These are phyloP conservation scores for Venustaconcha ellipsiformis DNA, from an alignment of 1,140 invertebrate species.

Conservation along the genomic window DNA sequence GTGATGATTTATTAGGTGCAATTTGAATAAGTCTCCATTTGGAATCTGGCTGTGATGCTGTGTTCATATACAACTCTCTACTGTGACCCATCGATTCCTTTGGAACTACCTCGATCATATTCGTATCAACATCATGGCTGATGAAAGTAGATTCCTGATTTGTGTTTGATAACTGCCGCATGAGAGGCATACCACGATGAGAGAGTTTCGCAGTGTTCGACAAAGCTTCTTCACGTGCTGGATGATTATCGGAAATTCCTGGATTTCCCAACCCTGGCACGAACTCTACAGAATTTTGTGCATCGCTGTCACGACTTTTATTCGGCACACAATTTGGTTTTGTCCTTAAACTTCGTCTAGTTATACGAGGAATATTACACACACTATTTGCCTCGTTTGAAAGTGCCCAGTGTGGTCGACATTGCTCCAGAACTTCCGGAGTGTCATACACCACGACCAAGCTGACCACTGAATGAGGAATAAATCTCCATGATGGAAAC, in stretches of 20 bases:
- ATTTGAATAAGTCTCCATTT: no score
- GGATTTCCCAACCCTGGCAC: not conserved
- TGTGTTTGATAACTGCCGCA: no score
- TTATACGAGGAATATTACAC: conserved; percentile 18
- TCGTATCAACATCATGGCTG: not conserved
- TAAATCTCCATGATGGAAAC: conserved; percentile 8
- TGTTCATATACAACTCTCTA: not conserved
- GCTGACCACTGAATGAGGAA: conserved; percentile 24
- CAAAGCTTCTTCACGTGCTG: not conserved
- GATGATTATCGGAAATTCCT: not conserved
- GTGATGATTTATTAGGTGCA: not conserved
- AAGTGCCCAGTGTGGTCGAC: conserved; percentile 10
- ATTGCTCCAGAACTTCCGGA: not conserved
- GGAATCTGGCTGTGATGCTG: not conserved
- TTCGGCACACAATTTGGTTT: not conserved
- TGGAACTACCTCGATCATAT: not conserved
- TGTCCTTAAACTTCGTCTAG: conserved; percentile 3
- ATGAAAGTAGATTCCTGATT: no score
- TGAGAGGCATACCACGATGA: no score
- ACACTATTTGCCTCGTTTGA: conserved; percentile 19
- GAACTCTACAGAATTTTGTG: not conserved
- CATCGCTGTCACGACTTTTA: not conserved
- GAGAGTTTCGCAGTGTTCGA: not conserved
- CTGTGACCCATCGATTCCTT: conserved; percentile 3
- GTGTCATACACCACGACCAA: not conserved